phyloP scores from a whole-genome alignment of 2,113 vertebrate genomes.

The Lasiurus cinereus region DNA sequence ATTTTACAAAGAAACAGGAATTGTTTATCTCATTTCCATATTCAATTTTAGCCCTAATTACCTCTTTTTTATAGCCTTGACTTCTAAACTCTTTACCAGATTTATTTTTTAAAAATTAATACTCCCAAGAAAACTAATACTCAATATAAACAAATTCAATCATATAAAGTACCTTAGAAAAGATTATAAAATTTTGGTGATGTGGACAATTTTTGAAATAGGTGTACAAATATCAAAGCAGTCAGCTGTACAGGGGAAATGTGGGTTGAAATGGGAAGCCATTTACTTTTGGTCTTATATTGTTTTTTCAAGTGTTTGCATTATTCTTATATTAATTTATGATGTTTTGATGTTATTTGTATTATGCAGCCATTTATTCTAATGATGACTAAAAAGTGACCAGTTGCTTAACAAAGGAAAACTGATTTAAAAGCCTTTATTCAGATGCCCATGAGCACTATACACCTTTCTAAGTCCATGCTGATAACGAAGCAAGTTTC shows the following conservation, averaged over 20 bases:
- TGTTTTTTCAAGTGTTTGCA: neutral
- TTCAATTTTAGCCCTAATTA: conserved; percentile 8
- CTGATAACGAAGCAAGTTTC: neutral
- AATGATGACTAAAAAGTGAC: conserved; percentile 2
- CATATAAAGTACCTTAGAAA: conserved; percentile 30
- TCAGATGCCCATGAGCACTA: neutral
- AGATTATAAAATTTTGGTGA: neutral
- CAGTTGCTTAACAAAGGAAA: conserved; percentile 29
- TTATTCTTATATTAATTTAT: neutral
- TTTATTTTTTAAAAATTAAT: neutral
- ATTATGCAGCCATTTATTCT: neutral
- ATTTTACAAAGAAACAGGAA: conserved; percentile 43
- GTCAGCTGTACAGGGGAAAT: neutral
- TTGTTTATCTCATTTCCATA: neutral
- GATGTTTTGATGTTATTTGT: conserved; percentile 7
- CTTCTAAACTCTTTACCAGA: conserved; percentile 29
- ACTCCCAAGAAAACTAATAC: conserved; percentile 11
- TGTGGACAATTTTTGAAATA: conserved; percentile 24
- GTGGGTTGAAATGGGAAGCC: too few species aligned
- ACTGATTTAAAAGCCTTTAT: conserved; percentile 14
- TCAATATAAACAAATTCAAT: conserved; percentile 13
- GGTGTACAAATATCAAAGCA: neutral
- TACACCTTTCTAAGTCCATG: neutral
- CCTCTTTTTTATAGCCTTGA: conserved; percentile 9
- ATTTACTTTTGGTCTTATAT: neutral